phyloP scores from a whole-genome alignment of 2,797 vertebrate species.

The Echeneis naucrates region DNA sequence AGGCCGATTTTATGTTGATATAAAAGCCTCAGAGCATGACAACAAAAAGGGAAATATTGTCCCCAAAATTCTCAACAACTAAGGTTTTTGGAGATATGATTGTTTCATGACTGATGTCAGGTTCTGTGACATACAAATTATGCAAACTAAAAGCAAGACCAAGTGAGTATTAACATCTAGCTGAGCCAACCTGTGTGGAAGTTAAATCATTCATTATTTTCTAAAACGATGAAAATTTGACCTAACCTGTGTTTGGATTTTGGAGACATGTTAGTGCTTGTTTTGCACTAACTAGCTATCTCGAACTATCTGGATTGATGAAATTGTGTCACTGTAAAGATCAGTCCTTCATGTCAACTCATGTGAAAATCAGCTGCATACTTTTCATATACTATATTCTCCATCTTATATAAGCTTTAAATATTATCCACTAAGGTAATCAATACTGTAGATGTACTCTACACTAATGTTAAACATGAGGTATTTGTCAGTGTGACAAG shows the following conservation, averaged over 20 bases:
- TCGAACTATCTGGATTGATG: no score
- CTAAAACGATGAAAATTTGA: no score
- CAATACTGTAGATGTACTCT: no score
- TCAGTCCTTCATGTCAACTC: no score
- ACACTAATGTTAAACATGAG: no score
- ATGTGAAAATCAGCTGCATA: not conserved
- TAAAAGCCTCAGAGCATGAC: not conserved
- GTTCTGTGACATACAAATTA: conserved; percentile 29
- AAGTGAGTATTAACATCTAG: not conserved
- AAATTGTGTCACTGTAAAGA: no score
- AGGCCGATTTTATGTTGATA: conserved; percentile 3
- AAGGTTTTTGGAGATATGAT: conserved; percentile 7
- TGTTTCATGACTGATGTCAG: conserved; percentile 17
- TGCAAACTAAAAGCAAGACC: conserved; percentile 15
- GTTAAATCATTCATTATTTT: not conserved
- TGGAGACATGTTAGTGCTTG: not conserved
- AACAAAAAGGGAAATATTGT: conserved; percentile 1
- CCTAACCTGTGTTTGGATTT: not conserved
- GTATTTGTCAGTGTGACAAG: no score
- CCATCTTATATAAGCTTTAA: no score
- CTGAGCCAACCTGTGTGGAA: not conserved
- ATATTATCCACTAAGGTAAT: no score
- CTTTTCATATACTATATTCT: no score
- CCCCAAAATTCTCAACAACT: not conserved
- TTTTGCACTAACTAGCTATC: no score